phyloP scores from a whole-genome alignment of 2,797 vertebrate species.

The Sebastes cheni region DNA sequence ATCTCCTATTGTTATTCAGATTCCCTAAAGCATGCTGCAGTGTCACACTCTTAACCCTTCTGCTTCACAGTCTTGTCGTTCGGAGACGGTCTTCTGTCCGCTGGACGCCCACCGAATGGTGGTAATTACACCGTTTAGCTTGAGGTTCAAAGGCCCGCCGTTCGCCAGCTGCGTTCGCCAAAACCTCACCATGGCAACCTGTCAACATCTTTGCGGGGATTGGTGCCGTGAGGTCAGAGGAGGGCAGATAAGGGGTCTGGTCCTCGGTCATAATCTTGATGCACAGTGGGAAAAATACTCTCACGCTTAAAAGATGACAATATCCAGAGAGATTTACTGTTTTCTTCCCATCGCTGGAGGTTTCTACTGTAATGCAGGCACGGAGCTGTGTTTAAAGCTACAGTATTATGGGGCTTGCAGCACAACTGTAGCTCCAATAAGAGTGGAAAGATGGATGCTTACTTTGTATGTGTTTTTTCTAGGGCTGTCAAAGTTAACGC shows the following conservation, averaged over 20 bases:
- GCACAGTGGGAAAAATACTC: neutral
- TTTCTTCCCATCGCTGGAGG: neutral
- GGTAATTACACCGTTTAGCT: slow-evolving; percentile 82
- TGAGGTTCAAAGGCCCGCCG: slow-evolving; percentile 65
- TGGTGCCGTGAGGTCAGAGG: slow-evolving; percentile 22
- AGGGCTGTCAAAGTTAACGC: too few relatives aligned
- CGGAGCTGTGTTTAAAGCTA: neutral
- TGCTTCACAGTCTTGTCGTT: slow-evolving; percentile 65
- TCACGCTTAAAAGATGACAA: neutral
- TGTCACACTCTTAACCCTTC: slow-evolving; percentile 79
- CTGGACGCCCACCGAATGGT: slow-evolving; percentile 75
- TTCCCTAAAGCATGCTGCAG: slow-evolving; percentile 72
- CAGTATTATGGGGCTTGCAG: neutral
- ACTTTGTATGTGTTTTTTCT: neutral
- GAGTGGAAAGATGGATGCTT: neutral
- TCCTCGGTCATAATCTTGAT: slow-evolving; percentile 7
- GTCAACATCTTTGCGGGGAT: slow-evolving; percentile 68
- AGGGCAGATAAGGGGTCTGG: slow-evolving; percentile 20
- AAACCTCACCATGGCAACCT: slow-evolving; percentile 78
- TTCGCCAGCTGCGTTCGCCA: slow-evolving; percentile 47
- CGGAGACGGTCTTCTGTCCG: slow-evolving; percentile 53
- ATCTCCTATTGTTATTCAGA: slow-evolving; percentile 82
- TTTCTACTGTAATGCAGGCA: neutral
- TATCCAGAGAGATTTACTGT: neutral
- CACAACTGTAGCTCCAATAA: neutral